These are phyloP conservation scores for Myopa tessellatipennis DNA, from an alignment of 2,888 invertebrate species.

Conservation along the genomic window DNA sequence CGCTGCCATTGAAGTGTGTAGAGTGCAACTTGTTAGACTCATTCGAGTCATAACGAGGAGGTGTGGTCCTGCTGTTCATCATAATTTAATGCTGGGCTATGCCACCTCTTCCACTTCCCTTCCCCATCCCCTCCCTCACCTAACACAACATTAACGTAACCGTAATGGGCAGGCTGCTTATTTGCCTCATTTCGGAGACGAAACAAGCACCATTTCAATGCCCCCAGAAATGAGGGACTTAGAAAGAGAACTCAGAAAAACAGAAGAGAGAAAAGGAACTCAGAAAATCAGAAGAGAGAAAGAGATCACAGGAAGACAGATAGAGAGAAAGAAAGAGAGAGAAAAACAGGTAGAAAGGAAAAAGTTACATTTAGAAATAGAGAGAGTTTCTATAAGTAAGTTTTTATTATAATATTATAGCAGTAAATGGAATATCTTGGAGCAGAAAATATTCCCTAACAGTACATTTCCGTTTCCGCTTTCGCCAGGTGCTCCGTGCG, in stretches of 20 bases:
- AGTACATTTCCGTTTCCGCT: neutral
- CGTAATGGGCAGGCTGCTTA: neutral
- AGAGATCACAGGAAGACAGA: too few species aligned
- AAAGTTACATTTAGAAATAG: neutral
- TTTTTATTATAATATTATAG: too few species aligned
- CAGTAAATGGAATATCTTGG: neutral
- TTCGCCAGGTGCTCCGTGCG: neutral
- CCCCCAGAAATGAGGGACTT: neutral
- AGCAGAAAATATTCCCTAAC: neutral
- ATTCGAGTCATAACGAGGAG: neutral
- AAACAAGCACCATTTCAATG: slow-evolving; percentile 17
- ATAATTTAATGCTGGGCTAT: neutral
- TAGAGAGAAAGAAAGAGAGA: neutral
- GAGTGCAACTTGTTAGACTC: neutral
- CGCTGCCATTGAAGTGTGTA: slow-evolving; percentile 22
- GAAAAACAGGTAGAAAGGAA: neutral
- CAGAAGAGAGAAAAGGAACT: neutral
- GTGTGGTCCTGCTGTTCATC: neutral
- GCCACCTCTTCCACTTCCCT: neutral
- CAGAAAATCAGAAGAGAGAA: neutral
- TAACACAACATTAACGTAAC: neutral
- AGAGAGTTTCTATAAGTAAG: too few species aligned
- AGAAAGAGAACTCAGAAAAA: neutral
- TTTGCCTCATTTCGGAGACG: slow-evolving; percentile 31
- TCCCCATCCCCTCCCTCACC: neutral